A percentile compares a stretch with the other conserved stretches of the same genome.
These are phyloP conservation scores for Megalonaias nervosa DNA, from an alignment of 1,140 invertebrate genomes.

Conservation along the genomic window DNA sequence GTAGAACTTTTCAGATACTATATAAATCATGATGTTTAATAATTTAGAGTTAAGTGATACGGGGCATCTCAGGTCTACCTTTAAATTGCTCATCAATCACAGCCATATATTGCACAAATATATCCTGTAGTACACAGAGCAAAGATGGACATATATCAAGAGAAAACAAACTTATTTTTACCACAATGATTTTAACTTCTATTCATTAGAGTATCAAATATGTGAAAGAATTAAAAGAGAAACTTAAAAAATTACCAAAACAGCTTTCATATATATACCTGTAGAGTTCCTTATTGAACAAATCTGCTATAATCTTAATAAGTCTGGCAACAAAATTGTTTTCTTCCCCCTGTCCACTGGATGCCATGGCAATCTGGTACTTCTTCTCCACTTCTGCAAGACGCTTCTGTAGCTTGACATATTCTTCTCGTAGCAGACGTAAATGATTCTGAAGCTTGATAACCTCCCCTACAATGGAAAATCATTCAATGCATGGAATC, in stretches of 20 bases:
- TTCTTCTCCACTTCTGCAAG: slow-evolving; percentile 88
- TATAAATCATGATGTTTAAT: too few relatives aligned
- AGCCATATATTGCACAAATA: too few relatives aligned
- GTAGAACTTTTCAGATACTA: too few relatives aligned
- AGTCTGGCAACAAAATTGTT: slow-evolving; percentile 87
- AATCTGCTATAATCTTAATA: slow-evolving; percentile 83
- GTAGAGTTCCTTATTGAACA: slow-evolving; percentile 86
- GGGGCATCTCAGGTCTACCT: too few relatives aligned
- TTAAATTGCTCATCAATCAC: too few relatives aligned
- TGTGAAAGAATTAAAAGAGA: too few relatives aligned
- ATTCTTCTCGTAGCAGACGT: slow-evolving; percentile 88
- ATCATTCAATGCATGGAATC: not conserved
- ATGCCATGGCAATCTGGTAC: slow-evolving; percentile 82
- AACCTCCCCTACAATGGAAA: slow-evolving; percentile 52
- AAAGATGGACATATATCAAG: not conserved
- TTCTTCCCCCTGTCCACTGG: slow-evolving; percentile 75
- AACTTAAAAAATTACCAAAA: too few relatives aligned
- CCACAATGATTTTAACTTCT: too few relatives aligned
- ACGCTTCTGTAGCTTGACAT: slow-evolving; percentile 89
- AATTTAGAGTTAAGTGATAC: too few relatives aligned
- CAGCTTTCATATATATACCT: slow-evolving; percentile 70
- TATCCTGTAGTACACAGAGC: not conserved
- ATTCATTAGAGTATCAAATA: too few relatives aligned
- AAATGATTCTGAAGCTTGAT: slow-evolving; percentile 90
- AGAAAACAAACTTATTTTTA: too few relatives aligned